Evolutionary conservation across 2,113 vertebrate genomes (phyloP).

Genomic region (Vicugna pacos): DNA sequence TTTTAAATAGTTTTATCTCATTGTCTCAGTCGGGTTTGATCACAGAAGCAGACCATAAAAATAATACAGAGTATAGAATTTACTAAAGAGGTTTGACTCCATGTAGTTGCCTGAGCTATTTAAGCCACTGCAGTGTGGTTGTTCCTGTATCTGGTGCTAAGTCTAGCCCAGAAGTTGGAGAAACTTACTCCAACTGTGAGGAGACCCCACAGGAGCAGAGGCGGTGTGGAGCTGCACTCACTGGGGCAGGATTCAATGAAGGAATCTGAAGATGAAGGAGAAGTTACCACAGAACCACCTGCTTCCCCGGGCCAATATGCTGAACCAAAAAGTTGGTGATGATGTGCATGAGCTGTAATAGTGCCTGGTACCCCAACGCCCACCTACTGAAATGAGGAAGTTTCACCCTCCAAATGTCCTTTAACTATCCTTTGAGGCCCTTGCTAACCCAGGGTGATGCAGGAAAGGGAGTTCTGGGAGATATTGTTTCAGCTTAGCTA

Average conservation of each 20-base stretch:
- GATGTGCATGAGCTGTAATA: accelerated
- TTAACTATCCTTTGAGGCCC: not conserved
- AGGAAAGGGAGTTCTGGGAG: not conserved
- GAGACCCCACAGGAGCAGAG: not conserved
- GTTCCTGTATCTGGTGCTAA: not conserved
- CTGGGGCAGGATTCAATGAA: not conserved
- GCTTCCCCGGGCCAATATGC: not conserved
- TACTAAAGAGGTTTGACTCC: not conserved
- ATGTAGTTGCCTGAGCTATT: not conserved
- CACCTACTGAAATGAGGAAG: not conserved
- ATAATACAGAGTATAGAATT: not conserved
- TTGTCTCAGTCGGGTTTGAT: not conserved
- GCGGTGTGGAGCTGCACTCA: not conserved
- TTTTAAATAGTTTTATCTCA: not conserved
- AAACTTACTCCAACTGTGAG: not conserved
- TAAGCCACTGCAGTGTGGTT: not conserved
- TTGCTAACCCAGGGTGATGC: not conserved
- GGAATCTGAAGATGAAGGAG: not conserved
- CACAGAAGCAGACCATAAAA: not conserved
- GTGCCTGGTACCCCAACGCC: no score
- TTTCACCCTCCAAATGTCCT: not conserved
- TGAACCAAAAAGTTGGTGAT: not conserved
- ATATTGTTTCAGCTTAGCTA: not conserved
- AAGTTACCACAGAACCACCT: not conserved
- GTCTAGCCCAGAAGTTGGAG: not conserved